These are phyloP conservation scores for Neodiprion lecontei DNA, from an alignment of 1,140 invertebrate genomes.

Conservation along the genomic window DNA sequence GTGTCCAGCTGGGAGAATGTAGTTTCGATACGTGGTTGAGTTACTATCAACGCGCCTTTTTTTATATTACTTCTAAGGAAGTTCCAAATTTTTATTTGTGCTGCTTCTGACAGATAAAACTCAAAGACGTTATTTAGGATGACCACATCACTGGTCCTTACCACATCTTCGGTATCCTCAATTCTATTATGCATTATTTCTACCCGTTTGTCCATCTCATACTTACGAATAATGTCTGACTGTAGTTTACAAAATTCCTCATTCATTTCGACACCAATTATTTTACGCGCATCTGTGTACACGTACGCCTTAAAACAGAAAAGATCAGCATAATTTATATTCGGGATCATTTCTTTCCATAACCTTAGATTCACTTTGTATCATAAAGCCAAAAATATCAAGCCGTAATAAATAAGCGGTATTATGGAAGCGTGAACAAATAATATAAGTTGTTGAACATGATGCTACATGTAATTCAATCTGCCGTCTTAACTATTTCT, in stretches of 20 bases:
- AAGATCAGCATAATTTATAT: slow-evolving; percentile 11
- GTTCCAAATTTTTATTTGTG: slow-evolving; percentile 68
- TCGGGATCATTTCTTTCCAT: slow-evolving; percentile 15
- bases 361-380: too few species aligned
- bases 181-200: slow-evolving; percentile 67
- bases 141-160: slow-evolving; percentile 66
- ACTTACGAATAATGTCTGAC: slow-evolving; percentile 66
- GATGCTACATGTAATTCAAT: too few species aligned
- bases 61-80: slow-evolving; percentile 66
- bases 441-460: too few species aligned
- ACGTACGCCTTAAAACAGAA: slow-evolving; percentile 67
- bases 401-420: too few species aligned
- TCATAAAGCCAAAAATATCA: too few species aligned
- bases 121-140: slow-evolving; percentile 72
- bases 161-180: slow-evolving; percentile 61
- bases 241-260: slow-evolving; percentile 71
- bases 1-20: slow-evolving; percentile 62
- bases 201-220: slow-evolving; percentile 64
- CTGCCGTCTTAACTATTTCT: too few species aligned
- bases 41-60: slow-evolving; percentile 65
- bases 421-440: too few species aligned
- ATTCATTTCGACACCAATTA: slow-evolving; percentile 77
- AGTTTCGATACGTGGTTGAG: slow-evolving; percentile 64
- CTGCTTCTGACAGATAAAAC: slow-evolving; percentile 66
- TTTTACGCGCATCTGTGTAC: slow-evolving; percentile 66